Percentiles rank a stretch among this genome's conserved stretches.
Conservation (phyloP, 2,113 vertebrate genomes). For the Dasyurus viverrinus region DNA sequence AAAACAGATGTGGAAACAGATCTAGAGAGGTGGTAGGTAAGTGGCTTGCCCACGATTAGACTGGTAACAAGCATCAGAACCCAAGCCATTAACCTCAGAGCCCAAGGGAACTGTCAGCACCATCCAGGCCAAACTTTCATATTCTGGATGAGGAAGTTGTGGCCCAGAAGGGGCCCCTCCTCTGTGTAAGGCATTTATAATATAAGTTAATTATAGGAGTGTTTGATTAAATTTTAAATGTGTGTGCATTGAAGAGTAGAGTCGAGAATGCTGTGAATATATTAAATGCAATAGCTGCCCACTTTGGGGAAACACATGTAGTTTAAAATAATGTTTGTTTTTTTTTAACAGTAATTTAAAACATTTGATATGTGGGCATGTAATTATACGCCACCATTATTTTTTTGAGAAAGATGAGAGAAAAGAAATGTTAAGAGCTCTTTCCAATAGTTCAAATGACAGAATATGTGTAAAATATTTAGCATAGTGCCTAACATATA, state of each 20-base stretch:
- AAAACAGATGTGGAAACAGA: neutral
- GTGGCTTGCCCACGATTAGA: neutral
- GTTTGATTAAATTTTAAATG: conserved; percentile 48
- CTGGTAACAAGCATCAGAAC: neutral
- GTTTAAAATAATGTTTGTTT: neutral
- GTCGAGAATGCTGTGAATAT: conserved; percentile 36
- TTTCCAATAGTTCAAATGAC: neutral
- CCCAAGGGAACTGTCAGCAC: neutral
- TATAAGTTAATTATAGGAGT: conserved; percentile 66
- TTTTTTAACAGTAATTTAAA: conserved; percentile 8
- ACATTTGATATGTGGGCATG: neutral
- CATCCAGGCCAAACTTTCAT: neutral
- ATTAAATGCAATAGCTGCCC: neutral
- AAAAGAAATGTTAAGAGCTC: neutral
- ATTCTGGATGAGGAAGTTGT: neutral
- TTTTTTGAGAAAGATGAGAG: conserved; percentile 1
- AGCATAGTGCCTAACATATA: neutral
- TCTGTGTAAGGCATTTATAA: conserved; percentile 49
- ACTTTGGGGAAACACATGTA: conserved; percentile 2
- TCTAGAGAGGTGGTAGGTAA: neutral
- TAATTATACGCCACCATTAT: neutral
- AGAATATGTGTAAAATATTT: neutral
- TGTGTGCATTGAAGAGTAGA: conserved; percentile 56
- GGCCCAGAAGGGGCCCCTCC: neutral
- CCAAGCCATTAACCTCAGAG: neutral